Evolutionary conservation across 2,113 vertebrate species (phyloP).

Genomic region (Chinchilla lanigera): DNA sequence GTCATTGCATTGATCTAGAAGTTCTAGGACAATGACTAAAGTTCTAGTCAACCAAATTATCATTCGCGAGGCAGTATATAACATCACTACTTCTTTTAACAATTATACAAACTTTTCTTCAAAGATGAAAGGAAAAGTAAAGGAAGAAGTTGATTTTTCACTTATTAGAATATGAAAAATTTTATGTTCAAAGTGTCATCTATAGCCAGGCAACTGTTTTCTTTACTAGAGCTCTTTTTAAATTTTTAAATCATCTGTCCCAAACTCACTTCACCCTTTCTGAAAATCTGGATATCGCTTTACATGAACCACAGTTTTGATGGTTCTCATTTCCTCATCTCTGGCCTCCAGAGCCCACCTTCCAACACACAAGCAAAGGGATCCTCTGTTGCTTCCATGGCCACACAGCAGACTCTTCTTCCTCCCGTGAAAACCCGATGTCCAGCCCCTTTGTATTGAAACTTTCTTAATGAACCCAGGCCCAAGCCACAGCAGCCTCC

Average conservation of each 20-base stretch:
- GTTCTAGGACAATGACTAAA: neutral
- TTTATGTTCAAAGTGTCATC: neutral
- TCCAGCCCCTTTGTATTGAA: neutral
- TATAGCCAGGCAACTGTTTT: neutral
- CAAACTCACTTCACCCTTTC: neutral
- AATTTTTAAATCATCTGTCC: neutral
- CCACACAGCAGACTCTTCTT: neutral
- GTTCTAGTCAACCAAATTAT: neutral
- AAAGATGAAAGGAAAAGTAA: neutral
- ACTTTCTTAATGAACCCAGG: neutral
- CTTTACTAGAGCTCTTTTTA: neutral
- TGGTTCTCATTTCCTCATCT: neutral
- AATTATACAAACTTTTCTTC: neutral
- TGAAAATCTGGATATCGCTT: neutral
- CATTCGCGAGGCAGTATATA: neutral
- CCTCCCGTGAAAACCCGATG: neutral
- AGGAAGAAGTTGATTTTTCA: neutral
- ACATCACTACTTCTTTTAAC: neutral
- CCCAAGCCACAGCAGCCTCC: neutral
- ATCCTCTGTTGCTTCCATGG: neutral
- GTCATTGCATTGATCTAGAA: neutral
- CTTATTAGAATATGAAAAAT: neutral
- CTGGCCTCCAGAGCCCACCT: neutral
- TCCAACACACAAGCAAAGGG: neutral
- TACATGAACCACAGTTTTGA: neutral